Evolutionary conservation across 2,888 invertebrate genomes (phyloP), one percentile per base, ranked within the genome.

Genomic region (Sarcophaga caerulescens): DNA sequence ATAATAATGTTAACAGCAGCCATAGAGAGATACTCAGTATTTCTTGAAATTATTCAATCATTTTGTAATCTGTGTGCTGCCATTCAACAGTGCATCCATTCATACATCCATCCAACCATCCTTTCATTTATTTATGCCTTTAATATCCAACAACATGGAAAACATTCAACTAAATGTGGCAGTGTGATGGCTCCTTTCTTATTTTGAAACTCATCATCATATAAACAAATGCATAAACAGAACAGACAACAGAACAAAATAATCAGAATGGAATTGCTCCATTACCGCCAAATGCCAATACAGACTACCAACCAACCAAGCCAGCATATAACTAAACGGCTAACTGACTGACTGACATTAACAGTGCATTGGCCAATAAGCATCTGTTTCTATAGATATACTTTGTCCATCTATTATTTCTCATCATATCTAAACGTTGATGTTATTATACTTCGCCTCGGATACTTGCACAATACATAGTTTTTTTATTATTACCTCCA

Each of bases 61-160:
- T 62, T 80, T 47, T 14, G 47, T 14, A 14, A 17, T 44, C 66
- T 66, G 17, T 66, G 17, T 44, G 35, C 44, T 52, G 17, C 52
- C 52, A 4, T 47, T 47, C 74, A 62, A 23, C 60, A 45, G 75
- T 47, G 3, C 19, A 68, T 25, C 21, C 19, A 65, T 57, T 35
- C 57, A n/a, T 69, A 11, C 62, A 70, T 35, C 14, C 52, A 62
- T 4, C 25, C 11, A 35, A 1, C 23, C 65, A 73, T 47, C 21
- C 60, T 52, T 21, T 5, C 14, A 17, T 12, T 11, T 63, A 71
- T 65, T 44, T 63, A 57, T 69, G 35, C 62, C 62, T 75, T 75
- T 84, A 79, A 79, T 70, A 79, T 79, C 69, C 79, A 79, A 79
- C 78, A 79, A 75, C 69, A 35, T 8, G 35, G 35, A 75, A 84